Evolutionary conservation across 2,113 vertebrate genomes (phyloP), one percentile per base, ranked within the genome.

Genomic region (Crotalus helleri): DNA sequence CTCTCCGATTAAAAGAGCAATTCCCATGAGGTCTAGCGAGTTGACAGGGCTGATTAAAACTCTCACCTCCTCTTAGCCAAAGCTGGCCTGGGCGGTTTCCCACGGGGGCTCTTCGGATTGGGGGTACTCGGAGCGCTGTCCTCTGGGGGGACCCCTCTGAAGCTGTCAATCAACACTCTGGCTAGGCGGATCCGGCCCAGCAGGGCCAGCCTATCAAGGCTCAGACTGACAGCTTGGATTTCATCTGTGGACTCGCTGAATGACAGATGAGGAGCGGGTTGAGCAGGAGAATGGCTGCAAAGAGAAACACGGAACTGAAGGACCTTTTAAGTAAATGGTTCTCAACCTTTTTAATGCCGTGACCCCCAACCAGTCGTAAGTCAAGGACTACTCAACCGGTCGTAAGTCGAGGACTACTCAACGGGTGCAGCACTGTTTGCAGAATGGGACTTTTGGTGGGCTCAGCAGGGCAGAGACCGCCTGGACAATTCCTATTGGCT

Each of bases 41-140:
- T 29, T 11, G 44, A 0, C 7, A 24, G 7, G 24, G 0, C 26
- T 3, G 0, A 11, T 89, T 4, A 0, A 0, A 57, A 29, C 2
- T 87, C 95, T 90, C 97, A 99, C 99, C 98, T 97, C 92, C 98
- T 99, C 89, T 95, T 98, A 94, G 94, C 94, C 44, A 93, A 13
- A 21, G 94, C 57, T 29, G 98, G 97, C 21, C 96, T 96, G 54
- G 98, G 98, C 90, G 98, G 98, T 94, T 97, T 99, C 88, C 98
- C 98, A 94, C 92, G 94, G 3, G 91, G 95, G 1, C 57, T 92
- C 64, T 95, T 97, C 91, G 97, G 98, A 94, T 94, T 96, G 19
- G 97, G 92, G 21, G 97, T 97, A 6, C 93, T 29, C 93, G 95
- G 94, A 81, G 93, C 90, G 93, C 91, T 94, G 29, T 44, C 74